These are phyloP conservation scores for Aphrophora alni DNA, from an alignment of 2,888 invertebrate species.

Conservation along the genomic window DNA sequence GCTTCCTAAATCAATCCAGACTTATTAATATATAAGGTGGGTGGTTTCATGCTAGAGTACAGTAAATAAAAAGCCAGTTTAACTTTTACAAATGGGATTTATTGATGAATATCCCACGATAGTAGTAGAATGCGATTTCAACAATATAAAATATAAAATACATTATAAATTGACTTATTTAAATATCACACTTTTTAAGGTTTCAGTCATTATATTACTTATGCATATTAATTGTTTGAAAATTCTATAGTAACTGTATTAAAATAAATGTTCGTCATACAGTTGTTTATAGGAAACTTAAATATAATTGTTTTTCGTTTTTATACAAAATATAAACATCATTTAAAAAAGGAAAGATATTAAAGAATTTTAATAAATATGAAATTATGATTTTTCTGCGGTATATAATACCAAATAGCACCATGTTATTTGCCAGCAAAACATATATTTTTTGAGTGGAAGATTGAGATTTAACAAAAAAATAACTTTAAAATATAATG, in stretches of 20 bases:
- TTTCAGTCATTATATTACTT: conserved; percentile 34
- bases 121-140: conserved; percentile 28
- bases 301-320: neutral
- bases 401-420: neutral
- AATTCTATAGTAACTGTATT: neutral
- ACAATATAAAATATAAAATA: conserved; percentile 31
- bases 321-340: neutral
- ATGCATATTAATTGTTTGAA: neutral
- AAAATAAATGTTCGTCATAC: neutral
- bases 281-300: neutral
- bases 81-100: conserved; percentile 44
- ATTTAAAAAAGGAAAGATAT: neutral
- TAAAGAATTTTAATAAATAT: neutral
- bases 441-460: neutral
- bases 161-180: conserved; percentile 36
- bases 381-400: neutral
- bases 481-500: conserved; percentile 32
- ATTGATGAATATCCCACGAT: conserved; percentile 43
- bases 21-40: conserved; percentile 2
- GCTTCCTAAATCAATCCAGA: conserved; percentile 13
- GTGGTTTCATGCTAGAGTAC: neutral
- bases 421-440: neutral
- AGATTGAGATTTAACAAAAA: conserved; percentile 12
- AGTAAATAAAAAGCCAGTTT: conserved; percentile 33
- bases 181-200: conserved; percentile 42